A percentile compares a stretch with the other conserved stretches of the same genome.
phyloP scores from a whole-genome alignment of 2,113 vertebrate genomes.

The Ascaphus truei region DNA sequence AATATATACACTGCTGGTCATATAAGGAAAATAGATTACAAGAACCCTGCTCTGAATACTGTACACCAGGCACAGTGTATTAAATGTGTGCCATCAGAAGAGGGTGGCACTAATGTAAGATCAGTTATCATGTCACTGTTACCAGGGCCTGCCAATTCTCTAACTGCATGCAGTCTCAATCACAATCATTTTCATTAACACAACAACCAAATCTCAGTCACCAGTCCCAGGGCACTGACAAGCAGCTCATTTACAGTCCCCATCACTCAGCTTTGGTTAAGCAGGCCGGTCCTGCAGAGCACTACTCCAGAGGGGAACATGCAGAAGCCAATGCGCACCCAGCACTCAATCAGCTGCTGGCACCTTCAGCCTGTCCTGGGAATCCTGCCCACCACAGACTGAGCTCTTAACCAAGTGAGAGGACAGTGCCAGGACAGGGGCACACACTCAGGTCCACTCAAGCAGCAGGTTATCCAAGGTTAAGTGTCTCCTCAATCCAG shows the following conservation, averaged over 20 bases:
- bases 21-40: no score
- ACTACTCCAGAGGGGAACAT: constrained; percentile 3
- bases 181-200: background rate
- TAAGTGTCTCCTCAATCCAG: background rate
- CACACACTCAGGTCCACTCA: background rate
- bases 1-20: no score
- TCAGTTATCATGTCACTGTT: background rate
- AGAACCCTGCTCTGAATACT: no score
- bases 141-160: background rate
- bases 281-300: background rate
- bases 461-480: background rate
- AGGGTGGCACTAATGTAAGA: no score
- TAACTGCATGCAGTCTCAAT: background rate
- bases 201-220: background rate
- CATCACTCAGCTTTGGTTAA: constrained; percentile 1
- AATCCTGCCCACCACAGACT: background rate
- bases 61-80: no score
- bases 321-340: constrained; percentile 7
- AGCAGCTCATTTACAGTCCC: constrained; percentile 11
- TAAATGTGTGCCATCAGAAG: no score
- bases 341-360: constrained; percentile 2
- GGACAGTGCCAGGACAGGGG: constrained; percentile 13
- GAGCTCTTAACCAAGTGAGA: background rate
- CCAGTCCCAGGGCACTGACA: constrained; percentile 6
- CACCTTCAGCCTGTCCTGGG: constrained; percentile 33